phyloP scores from a whole-genome alignment of 2,888 invertebrate species.

The Nomada flava region DNA sequence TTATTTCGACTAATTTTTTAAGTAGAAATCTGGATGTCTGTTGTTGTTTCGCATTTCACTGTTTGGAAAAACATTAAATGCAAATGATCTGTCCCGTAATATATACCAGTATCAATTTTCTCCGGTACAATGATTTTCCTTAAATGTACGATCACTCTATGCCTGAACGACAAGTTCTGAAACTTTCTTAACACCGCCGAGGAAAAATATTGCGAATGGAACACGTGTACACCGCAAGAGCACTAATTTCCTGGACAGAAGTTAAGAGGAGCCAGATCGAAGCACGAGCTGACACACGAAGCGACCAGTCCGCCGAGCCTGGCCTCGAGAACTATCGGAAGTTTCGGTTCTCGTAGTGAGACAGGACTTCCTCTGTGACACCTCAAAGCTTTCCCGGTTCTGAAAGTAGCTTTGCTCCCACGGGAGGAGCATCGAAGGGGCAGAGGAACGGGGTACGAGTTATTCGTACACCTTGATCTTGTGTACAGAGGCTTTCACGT shows the following conservation, averaged over 20 bases:
- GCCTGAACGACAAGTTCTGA: too few relatives aligned
- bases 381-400: conserved; percentile 53
- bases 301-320: conserved; percentile 1
- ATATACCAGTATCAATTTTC: too few relatives aligned
- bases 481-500: conserved; percentile 41
- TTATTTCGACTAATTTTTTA: too few relatives aligned
- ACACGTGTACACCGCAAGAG: conserved; percentile 30
- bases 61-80: too few relatives aligned
- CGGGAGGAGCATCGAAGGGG: conserved; percentile 22
- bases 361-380: conserved; percentile 46
- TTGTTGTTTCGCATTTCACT: too few relatives aligned
- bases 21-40: too few relatives aligned
- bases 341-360: conserved; percentile 48
- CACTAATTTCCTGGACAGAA: conserved; percentile 53
- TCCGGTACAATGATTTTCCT: too few relatives aligned
- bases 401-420: conserved; percentile 37
- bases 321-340: conserved; percentile 47
- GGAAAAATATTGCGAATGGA: not conserved
- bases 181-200: not conserved
- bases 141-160: too few relatives aligned
- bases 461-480: conserved; percentile 57
- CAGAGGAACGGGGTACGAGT: conserved; percentile 37
- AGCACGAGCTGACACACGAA: conserved; percentile 30
- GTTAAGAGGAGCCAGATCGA: conserved; percentile 42
- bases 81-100: too few relatives aligned